A percentile compares a stretch with the other conserved stretches of the same genome.
phyloP scores from a whole-genome alignment of 2,888 invertebrate genomes.

The Cephus spinipes region DNA sequence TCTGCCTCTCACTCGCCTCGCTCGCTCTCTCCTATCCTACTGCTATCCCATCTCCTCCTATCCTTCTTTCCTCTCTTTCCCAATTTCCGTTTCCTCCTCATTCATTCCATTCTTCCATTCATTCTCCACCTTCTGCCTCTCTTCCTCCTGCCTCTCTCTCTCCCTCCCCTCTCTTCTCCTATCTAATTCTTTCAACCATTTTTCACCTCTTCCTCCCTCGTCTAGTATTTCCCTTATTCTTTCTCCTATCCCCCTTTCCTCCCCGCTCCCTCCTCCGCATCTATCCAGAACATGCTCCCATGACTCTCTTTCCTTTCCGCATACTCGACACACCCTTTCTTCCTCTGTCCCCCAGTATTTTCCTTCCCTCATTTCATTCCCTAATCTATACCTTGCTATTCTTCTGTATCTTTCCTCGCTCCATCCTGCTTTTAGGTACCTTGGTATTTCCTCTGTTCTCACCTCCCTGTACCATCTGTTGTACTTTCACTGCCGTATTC shows the following conservation, averaged over 20 bases:
- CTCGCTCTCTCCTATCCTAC: no score
- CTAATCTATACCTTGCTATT: constrained; percentile 12
- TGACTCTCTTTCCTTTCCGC: constrained; percentile 4
- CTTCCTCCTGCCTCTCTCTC: no score
- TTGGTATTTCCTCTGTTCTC: not conserved
- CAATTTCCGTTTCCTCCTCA: no score
- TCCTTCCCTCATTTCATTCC: constrained; percentile 11
- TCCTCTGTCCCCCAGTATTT: constrained; percentile 11
- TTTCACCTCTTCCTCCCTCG: constrained; percentile 5
- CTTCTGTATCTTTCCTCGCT: constrained; percentile 1
- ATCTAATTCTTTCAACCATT: constrained; percentile 11
- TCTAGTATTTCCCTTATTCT: constrained; percentile 6
- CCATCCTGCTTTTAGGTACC: constrained; percentile 11
- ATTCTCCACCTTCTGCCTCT: no score
- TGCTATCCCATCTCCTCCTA: no score
- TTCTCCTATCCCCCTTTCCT: constrained; percentile 2
- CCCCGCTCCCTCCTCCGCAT: constrained; percentile 3
- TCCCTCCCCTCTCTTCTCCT: not conserved
- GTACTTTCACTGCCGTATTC: constrained; percentile 7
- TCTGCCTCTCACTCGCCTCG: no score
- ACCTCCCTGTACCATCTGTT: constrained; percentile 1
- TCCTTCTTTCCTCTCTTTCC: no score
- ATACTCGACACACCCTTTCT: constrained; percentile 10
- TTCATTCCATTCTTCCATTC: no score
- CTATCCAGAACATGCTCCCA: constrained; percentile 11